Conservation (phyloP, 2,113 vertebrate genomes). For the Sigmodon hispidus region DNA sequence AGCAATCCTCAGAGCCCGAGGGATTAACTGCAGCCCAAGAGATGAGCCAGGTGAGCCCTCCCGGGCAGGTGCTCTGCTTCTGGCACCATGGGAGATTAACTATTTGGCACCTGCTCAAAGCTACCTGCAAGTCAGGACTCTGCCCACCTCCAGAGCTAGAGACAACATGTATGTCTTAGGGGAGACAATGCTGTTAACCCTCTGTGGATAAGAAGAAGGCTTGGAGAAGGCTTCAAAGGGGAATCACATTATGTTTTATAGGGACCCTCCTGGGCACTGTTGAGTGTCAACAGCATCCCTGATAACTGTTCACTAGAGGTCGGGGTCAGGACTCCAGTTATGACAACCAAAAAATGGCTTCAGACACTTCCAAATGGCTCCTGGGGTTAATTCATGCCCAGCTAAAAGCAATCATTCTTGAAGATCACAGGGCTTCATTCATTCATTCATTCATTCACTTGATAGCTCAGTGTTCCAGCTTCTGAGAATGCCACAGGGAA, state of each 20-base stretch:
- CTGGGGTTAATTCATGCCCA: background rate
- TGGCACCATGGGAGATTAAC: conserved; percentile 75
- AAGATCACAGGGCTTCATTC: background rate
- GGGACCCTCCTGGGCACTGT: background rate
- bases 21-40: background rate
- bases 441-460: background rate
- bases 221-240: background rate
- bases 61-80: background rate
- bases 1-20: conserved; percentile 21
- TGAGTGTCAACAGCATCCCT: background rate
- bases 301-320: background rate
- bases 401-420: background rate
- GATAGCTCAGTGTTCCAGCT: background rate
- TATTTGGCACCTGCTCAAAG: conserved; percentile 83
- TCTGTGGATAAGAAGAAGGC: background rate
- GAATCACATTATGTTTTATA: background rate
- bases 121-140: conserved; percentile 83
- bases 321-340: background rate
- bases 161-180: conserved; percentile 73
- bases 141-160: conserved; percentile 75
- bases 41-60: conserved; percentile 75
- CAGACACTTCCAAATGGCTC: background rate
- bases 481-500: background rate
- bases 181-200: conserved; percentile 58
- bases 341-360: background rate